phyloP scores from a whole-genome alignment of 2,888 invertebrate species.

The Clusia tigrina region DNA sequence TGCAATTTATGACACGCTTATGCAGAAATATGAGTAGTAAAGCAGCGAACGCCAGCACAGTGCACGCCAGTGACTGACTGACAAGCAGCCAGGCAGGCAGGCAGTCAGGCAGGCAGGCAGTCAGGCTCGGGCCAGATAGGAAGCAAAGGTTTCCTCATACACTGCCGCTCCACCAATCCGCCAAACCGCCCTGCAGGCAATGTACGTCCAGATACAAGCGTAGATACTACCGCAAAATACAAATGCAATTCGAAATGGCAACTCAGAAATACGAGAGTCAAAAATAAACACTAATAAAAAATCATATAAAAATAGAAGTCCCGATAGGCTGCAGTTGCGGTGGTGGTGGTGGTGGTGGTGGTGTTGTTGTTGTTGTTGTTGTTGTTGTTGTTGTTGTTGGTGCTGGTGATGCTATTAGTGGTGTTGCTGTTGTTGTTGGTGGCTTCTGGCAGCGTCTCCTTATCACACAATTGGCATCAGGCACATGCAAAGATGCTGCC shows the following conservation, averaged over 20 bases:
- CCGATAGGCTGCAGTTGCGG: too few relatives aligned
- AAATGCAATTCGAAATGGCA: constrained; percentile 31
- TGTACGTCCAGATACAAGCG: neutral
- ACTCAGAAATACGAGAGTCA: constrained; percentile 35
- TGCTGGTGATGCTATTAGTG: too few relatives aligned
- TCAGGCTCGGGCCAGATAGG: neutral
- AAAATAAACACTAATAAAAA: neutral
- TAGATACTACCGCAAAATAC: constrained; percentile 11
- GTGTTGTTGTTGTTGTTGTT: too few relatives aligned
- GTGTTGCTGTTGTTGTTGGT: too few relatives aligned
- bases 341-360: too few relatives aligned
- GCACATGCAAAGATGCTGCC: neutral
- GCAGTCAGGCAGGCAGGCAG: constrained; percentile 29
- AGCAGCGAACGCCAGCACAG: neutral
- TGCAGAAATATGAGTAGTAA: neutral
- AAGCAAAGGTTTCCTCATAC: too few relatives aligned
- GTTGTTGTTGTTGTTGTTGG: too few relatives aligned
- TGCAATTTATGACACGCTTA: neutral
- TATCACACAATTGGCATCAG: too few relatives aligned
- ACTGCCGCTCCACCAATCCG: too few relatives aligned
- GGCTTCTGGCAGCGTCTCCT: too few relatives aligned
- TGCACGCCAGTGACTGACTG: constrained; percentile 21
- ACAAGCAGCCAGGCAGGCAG: constrained; percentile 37
- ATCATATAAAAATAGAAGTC: neutral
- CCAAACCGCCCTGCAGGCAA: neutral